These are phyloP conservation scores for Eutolmus rufibarbis DNA, from an alignment of 2,888 invertebrate genomes.

Conservation along the genomic window DNA sequence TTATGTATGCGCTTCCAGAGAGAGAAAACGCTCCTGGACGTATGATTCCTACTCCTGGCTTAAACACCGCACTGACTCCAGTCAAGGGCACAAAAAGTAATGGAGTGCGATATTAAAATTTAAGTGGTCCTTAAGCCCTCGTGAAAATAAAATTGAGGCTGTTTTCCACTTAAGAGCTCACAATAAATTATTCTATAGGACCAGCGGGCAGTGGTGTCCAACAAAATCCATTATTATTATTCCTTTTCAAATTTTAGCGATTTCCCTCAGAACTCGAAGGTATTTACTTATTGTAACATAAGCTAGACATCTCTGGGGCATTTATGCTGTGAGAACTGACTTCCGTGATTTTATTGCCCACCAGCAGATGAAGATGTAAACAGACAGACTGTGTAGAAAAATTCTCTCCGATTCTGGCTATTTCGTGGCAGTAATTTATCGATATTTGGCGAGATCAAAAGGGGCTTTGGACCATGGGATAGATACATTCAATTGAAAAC, in stretches of 20 bases:
- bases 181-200: neutral
- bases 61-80: neutral
- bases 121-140: neutral
- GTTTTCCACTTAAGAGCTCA: neutral
- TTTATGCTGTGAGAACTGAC: neutral
- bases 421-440: neutral
- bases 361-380: neutral
- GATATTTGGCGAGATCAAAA: neutral
- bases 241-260: neutral
- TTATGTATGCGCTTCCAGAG: neutral
- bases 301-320: neutral
- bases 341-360: neutral
- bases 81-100: neutral
- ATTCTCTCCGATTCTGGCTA: neutral
- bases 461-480: neutral
- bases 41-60: neutral
- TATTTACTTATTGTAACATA: neutral
- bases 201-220: neutral
- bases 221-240: neutral
- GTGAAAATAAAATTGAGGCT: neutral
- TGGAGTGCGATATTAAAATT: neutral
- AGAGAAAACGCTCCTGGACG: neutral
- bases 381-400: neutral
- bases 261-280: neutral
- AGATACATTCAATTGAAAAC: neutral